phyloP scores from a whole-genome alignment of 2,888 invertebrate species.

The Clitarchus hookeri region DNA sequence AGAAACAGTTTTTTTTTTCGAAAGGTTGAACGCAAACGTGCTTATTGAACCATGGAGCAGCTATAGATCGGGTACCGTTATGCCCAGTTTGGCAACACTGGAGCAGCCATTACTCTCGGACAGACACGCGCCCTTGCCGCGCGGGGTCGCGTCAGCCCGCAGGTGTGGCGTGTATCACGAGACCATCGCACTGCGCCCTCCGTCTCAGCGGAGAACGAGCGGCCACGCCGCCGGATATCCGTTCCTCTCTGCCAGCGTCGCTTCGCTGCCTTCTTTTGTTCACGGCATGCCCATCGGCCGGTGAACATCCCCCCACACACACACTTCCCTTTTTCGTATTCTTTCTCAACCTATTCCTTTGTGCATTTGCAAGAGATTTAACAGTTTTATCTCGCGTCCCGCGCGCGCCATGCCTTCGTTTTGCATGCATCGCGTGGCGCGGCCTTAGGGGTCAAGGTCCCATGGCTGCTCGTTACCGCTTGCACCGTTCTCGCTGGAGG shows the following conservation, averaged over 20 bases:
- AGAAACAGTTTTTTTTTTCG: too few species aligned
- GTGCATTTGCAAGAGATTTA: not conserved
- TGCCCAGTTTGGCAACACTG: too few species aligned
- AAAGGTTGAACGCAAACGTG: too few species aligned
- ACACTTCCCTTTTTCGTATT: not conserved
- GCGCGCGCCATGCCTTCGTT: not conserved
- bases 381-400: not conserved
- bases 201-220: not conserved
- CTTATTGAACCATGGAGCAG: too few species aligned
- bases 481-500: not conserved
- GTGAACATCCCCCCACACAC: not conserved
- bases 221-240: not conserved
- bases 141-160: too few species aligned
- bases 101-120: too few species aligned
- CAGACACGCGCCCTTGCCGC: too few species aligned
- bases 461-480: not conserved
- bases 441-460: not conserved
- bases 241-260: not conserved
- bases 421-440: not conserved
- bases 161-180: too few species aligned
- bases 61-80: too few species aligned
- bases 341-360: not conserved
- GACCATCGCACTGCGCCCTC: not conserved
- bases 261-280: constrained; percentile 14
- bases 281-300: not conserved